Evolutionary conservation across 2,888 invertebrate genomes (phyloP).

Genomic region (Liodrosophila aerea): DNA sequence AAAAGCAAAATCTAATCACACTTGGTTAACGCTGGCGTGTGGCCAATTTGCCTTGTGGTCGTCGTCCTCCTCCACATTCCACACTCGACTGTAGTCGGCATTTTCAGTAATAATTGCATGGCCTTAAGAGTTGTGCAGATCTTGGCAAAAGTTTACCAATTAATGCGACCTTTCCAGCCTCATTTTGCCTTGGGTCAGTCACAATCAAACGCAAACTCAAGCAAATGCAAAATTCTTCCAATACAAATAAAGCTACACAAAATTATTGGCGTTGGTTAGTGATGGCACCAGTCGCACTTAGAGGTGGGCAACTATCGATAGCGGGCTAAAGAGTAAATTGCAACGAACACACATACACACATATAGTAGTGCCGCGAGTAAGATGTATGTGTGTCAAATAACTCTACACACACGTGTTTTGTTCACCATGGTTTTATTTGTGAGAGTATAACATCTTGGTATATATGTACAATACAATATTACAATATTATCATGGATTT

Average conservation of each 20-base stretch:
- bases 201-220: not conserved
- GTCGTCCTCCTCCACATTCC: not conserved
- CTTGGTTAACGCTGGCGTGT: constrained; percentile 45
- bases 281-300: no score
- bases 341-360: no score
- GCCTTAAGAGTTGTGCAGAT: constrained; percentile 41
- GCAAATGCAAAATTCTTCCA: not conserved
- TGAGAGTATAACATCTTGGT: no score
- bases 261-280: no score
- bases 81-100: constrained; percentile 23
- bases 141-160: constrained; percentile 53
- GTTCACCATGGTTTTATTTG: no score
- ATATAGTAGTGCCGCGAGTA: no score
- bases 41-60: constrained; percentile 47
- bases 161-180: constrained; percentile 31
- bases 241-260: not conserved
- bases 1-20: constrained; percentile 64
- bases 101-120: constrained; percentile 43
- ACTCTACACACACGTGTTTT: no score
- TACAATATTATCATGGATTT: no score
- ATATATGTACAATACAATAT: no score
- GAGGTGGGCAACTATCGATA: no score
- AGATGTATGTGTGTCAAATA: no score
- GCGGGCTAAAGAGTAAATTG: no score
- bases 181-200: not conserved